Evolutionary conservation across 35 echinoderm and acorn worm species (phyloP), one percentile per base, ranked within the genome.

Genomic region (Strongylocentrotus purpuratus): DNA sequence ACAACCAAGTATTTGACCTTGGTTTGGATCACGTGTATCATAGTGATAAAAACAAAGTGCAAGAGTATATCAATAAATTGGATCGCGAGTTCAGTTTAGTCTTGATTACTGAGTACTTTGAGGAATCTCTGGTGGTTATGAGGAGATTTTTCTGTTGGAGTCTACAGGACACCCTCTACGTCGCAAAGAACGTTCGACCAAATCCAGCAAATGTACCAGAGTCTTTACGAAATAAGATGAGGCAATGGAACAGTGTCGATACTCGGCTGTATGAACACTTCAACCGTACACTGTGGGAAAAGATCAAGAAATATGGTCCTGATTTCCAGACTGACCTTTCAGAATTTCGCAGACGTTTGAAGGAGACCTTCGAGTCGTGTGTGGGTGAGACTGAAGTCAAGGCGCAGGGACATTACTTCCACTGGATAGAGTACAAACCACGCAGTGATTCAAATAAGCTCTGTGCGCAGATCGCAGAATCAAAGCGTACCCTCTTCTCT

Each of bases 261-360:
- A 61, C 60, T 28, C 47, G 89, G 41, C 87, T 99, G 41, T 99
- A 97, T 89, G 32, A 96, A 13, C 94, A 97, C 94, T 97, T 99
- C 65, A 99, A 99, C 92, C n/a, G 86, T 32, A 97, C 96, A 33
- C 94, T 99, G 10, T 99, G 98, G 98, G 31, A 94, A 18, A 97
- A 97, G 85, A 97, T 99, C 15, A 55, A 91, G 4, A 86, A 96
- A 50, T 99, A 97, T 85, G 98, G 98, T 46, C 95, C 96, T 13
- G 59, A 46, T 18, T 99, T 99, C 88, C 48, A 88, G 17, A 17
- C 88, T n/a, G 98, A 99, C 28, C 94, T 99, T 60, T 25, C 87
- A 41, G 41, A 65, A 31, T 99, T 99, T 71, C 92, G 95, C 5
- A 45, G 92, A 20, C 48, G 58, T 31, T 61, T 93, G 32, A 46